These are phyloP conservation scores for Boleophthalmus pectinirostris DNA, from an alignment of 2,113 vertebrate genomes.

Conservation along the genomic window DNA sequence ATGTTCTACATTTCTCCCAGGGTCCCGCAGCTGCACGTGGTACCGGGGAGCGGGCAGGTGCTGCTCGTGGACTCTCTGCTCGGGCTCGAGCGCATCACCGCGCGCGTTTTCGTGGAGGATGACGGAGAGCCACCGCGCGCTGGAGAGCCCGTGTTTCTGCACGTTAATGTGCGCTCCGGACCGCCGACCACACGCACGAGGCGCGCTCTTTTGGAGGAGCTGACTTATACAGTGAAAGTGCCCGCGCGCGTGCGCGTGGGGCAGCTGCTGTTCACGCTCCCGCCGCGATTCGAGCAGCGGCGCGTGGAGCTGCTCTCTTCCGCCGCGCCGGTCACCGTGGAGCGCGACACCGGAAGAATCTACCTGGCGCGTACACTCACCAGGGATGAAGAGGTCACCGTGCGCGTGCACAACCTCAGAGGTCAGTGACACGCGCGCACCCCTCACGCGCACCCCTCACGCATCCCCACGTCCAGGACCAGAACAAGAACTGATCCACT, in stretches of 20 bases:
- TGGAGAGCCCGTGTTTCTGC: slow-evolving; percentile 64
- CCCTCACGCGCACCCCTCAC: neutral
- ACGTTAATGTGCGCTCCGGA: slow-evolving; percentile 39
- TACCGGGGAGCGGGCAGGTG: slow-evolving; percentile 76
- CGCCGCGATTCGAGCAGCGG: slow-evolving; percentile 72
- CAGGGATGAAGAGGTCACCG: slow-evolving; percentile 73
- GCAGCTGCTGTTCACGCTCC: slow-evolving; percentile 84
- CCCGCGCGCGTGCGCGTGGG: slow-evolving; percentile 74
- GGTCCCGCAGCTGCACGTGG: slow-evolving; percentile 71
- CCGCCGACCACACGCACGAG: slow-evolving; percentile 31
- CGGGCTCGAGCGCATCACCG: slow-evolving; percentile 54
- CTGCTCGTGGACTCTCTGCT: slow-evolving; percentile 69
- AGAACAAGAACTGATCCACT: neutral
- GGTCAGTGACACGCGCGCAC: slow-evolving; percentile 64
- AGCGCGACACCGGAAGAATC: slow-evolving; percentile 82
- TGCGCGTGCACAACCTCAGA: slow-evolving; percentile 80
- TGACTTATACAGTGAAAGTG: slow-evolving; percentile 77
- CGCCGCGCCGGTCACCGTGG: slow-evolving; percentile 75
- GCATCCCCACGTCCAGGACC: neutral
- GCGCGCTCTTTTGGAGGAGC: slow-evolving; percentile 65
- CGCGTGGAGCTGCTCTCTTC: slow-evolving; percentile 81
- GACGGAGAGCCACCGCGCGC: slow-evolving; percentile 60
- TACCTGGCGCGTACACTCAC: slow-evolving; percentile 75
- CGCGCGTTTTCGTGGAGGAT: slow-evolving; percentile 68
- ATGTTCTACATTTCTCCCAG: slow-evolving; percentile 65